Evolutionary conservation across 2,888 invertebrate species (phyloP), one percentile per base, ranked within the genome.

Genomic region (Melieria picta): DNA sequence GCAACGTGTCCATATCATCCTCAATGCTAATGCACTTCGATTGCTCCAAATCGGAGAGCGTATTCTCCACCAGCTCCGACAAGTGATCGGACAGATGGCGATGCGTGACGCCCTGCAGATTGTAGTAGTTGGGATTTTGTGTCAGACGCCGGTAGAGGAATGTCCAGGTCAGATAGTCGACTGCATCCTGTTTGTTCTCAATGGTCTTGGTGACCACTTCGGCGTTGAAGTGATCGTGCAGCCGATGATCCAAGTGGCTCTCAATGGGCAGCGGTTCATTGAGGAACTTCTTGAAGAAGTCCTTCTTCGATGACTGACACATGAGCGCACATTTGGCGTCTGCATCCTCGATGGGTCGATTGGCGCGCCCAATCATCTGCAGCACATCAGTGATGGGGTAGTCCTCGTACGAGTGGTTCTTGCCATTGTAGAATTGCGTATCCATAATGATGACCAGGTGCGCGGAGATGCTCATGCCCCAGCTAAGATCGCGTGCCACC

Each of bases 161-260:
- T 0, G 99, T 99, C 99, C 99, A 99, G 0, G 99, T 99, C 30
- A 99, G 89, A 83, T 99, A 99, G 89, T 99, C 99, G 0, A 99
- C 99, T 0, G 99, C 99, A 84, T 99, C 99, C 86, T 99, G 99
- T 84, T 99, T 99, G 89, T 99, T 99, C 88, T 99, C 99, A 79
- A 99, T 97, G 0, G 99, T 99, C 87, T 99, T 99, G 0, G 99
- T 99, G 0, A 99, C 99, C 70, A 99, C 98, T 88, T 99, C 99
- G 0, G 99, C 99, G 88, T 99, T 99, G 87, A 99, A 97, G 88
- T 99, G 99, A 88, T 99, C 99, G 87, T 99, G 99, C 4, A 99
- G 90, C 75, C 97, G 91, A 83, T 99, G 99, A 89, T 99, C 99
- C 79, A 99, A 88, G 87, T 99, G 99, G 77, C 98, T 98, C 89